A percentile compares a stretch with the other conserved stretches of the same genome.
Evolutionary conservation across 1,140 invertebrate genomes (phyloP).

Genomic region (Euura lappo): DNA sequence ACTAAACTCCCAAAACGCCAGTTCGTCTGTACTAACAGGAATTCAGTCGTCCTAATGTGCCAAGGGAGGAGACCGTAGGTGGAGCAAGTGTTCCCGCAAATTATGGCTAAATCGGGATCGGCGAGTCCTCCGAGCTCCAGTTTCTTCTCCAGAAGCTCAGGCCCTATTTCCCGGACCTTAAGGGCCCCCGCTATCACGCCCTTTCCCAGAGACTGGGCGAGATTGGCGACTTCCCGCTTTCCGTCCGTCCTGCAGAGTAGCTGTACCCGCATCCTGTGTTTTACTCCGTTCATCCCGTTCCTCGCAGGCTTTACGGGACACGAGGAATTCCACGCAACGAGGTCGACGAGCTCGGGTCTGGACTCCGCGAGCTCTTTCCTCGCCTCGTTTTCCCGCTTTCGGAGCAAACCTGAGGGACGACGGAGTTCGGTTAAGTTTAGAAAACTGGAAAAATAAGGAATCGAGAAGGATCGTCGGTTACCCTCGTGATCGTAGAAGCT

Average conservation of each 20-base stretch:
- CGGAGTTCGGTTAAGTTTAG: conserved; percentile 24
- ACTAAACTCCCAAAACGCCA: conserved; percentile 12
- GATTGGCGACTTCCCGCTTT: conserved; percentile 58
- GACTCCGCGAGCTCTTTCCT: conserved; percentile 61
- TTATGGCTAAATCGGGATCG: conserved; percentile 71
- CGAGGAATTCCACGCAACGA: conserved; percentile 64
- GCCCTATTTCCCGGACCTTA: conserved; percentile 51
- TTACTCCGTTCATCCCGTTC: conserved; percentile 62
- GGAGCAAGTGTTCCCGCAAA: conserved; percentile 65
- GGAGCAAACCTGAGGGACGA: conserved; percentile 60
- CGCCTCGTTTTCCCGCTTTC: conserved; percentile 62
- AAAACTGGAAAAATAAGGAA: conserved; percentile 27
- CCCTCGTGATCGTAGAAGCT: conserved; percentile 75
- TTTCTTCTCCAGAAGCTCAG: conserved; percentile 58
- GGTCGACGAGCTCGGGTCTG: conserved; percentile 59
- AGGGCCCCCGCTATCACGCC: conserved; percentile 41
- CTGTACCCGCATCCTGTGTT: conserved; percentile 57
- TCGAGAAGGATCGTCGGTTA: conserved; percentile 45
- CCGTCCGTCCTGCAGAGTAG: conserved; percentile 62
- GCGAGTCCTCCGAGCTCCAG: conserved; percentile 62
- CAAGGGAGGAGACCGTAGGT: conserved; percentile 72
- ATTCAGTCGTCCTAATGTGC: conserved; percentile 75
- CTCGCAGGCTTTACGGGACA: conserved; percentile 58
- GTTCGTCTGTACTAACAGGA: conserved; percentile 58
- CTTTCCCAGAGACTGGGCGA: conserved; percentile 51